Evolutionary conservation across 2,888 invertebrate species (phyloP).

Genomic region (Synanthedon formicaeformis): DNA sequence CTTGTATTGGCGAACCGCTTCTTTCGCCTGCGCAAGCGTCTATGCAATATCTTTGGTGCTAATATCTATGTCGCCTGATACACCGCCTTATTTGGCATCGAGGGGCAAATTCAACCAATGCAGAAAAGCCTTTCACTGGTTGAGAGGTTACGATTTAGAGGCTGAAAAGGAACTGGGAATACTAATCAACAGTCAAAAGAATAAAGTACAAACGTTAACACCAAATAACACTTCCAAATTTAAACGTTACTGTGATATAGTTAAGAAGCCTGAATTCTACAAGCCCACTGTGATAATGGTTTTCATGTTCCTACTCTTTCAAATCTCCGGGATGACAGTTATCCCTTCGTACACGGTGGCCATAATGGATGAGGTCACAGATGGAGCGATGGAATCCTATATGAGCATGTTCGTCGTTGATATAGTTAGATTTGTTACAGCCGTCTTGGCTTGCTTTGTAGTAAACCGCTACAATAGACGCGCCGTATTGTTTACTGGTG

Average conservation of each 20-base stretch:
- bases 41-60: conserved; percentile 63
- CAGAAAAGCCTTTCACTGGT: conserved; percentile 67
- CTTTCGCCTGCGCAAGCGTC: conserved; percentile 59
- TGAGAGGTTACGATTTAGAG: conserved; percentile 60
- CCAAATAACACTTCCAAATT: conserved; percentile 35
- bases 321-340: conserved; percentile 78
- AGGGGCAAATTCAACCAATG: conserved; percentile 67
- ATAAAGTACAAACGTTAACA: conserved; percentile 44
- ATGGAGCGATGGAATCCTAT: conserved; percentile 69
- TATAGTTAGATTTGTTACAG: conserved; percentile 69
- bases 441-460: conserved; percentile 71
- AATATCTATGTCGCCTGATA: conserved; percentile 71
- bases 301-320: conserved; percentile 75
- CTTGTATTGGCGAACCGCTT: conserved; percentile 71
- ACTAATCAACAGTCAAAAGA: conserved; percentile 47
- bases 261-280: conserved; percentile 64
- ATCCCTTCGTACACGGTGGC: conserved; percentile 77
- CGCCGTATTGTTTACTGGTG: conserved; percentile 72
- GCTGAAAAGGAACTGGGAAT: conserved; percentile 59
- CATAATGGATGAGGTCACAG: conserved; percentile 72
- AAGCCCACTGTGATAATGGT: conserved; percentile 73
- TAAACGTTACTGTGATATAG: conserved; percentile 27
- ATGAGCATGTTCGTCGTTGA: conserved; percentile 76
- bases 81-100: conserved; percentile 75
- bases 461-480: conserved; percentile 72